Conservation (phyloP, 2,888 invertebrate genomes). For the Steinernema scapterisci region DNA sequence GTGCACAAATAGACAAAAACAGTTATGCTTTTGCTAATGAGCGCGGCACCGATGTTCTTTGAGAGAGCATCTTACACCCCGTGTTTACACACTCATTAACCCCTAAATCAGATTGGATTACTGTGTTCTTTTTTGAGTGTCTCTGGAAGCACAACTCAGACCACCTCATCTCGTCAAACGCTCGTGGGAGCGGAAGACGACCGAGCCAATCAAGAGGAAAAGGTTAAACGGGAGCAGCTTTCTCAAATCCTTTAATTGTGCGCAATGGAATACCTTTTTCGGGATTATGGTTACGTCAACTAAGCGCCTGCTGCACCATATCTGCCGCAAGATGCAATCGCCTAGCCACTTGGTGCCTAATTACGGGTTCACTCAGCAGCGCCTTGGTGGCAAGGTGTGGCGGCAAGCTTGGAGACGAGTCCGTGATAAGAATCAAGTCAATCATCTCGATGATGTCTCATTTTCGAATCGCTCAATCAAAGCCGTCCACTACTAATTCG, state of each 20-base stretch:
- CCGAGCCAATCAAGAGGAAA: background rate
- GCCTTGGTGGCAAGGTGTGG: slow-evolving; percentile 30
- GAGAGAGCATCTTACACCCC: slow-evolving; percentile 27
- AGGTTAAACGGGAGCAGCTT: slow-evolving; percentile 16
- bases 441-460: slow-evolving; percentile 6
- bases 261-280: slow-evolving; percentile 27
- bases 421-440: slow-evolving; percentile 20
- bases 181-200: background rate
- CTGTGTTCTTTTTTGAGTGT: background rate
- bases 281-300: slow-evolving; percentile 30
- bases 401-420: slow-evolving; percentile 15
- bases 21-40: slow-evolving; percentile 30
- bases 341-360: background rate
- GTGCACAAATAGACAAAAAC: slow-evolving; percentile 27
- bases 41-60: slow-evolving; percentile 19
- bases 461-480: slow-evolving; percentile 19
- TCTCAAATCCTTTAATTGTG: slow-evolving; percentile 25
- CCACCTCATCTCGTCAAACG: background rate
- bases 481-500: slow-evolving; percentile 12
- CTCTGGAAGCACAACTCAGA: background rate
- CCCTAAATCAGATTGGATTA: slow-evolving; percentile 31
- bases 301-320: slow-evolving; percentile 25
- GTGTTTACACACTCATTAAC: slow-evolving; percentile 32
- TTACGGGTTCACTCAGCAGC: background rate
- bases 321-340: slow-evolving; percentile 21